Evolutionary conservation across 2,797 vertebrate species (phyloP).

Genomic region (Bradypus variegatus): DNA sequence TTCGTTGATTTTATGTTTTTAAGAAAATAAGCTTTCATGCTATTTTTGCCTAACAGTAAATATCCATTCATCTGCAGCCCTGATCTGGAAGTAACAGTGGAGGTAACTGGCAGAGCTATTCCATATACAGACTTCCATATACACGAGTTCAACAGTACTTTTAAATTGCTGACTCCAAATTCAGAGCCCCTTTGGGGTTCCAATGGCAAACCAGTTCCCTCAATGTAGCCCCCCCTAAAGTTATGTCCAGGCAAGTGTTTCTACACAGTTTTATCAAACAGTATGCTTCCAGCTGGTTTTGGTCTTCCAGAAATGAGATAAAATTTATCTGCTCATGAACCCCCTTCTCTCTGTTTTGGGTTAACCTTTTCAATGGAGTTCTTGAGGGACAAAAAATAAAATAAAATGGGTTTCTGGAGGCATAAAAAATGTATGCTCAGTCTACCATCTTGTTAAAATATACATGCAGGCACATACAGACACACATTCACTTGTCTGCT

Average conservation of each 20-base stretch:
- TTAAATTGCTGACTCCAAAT: background rate
- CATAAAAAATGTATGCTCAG: background rate
- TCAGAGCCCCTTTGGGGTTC: background rate
- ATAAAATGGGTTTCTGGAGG: too few relatives aligned
- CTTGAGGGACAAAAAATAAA: background rate
- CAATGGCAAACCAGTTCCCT: background rate
- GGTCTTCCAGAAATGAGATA: slow-evolving; percentile 4
- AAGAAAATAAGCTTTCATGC: background rate
- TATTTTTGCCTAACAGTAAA: background rate
- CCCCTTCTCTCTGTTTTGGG: background rate
- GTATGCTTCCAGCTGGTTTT: background rate
- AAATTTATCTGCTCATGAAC: slow-evolving; percentile 9
- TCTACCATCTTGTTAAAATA: background rate
- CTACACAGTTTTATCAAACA: background rate
- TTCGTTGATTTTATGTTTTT: background rate
- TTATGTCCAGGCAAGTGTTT: background rate
- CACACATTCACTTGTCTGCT: background rate
- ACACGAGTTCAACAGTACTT: background rate
- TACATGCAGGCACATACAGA: background rate
- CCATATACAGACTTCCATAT: background rate
- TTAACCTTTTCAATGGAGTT: background rate
- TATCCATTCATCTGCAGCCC: background rate
- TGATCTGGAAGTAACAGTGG: background rate
- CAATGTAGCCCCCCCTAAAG: background rate
- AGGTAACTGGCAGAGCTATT: background rate